A percentile compares a stretch with the other conserved stretches of the same genome.
phyloP scores from a whole-genome alignment of 2,797 vertebrate species.

The Mycteria americana region DNA sequence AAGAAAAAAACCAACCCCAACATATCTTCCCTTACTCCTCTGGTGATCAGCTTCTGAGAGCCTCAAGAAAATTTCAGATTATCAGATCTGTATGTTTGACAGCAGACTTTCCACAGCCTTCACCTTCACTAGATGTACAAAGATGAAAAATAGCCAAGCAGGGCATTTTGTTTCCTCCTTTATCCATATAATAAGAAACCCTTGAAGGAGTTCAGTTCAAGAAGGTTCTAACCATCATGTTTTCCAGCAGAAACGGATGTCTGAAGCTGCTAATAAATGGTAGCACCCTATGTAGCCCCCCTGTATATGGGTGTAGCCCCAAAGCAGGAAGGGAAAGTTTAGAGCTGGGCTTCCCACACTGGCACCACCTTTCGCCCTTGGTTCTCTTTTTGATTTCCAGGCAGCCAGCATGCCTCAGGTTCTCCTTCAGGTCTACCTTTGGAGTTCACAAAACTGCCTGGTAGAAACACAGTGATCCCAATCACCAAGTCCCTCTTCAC shows the following conservation, averaged over 20 bases:
- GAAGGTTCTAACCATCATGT: neutral
- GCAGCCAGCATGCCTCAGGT: neutral
- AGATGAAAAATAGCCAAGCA: neutral
- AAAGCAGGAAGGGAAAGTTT: neutral
- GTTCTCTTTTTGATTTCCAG: neutral
- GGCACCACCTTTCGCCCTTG: neutral
- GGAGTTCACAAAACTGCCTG: neutral
- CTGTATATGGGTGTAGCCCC: rapidly evolving
- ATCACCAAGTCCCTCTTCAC: neutral
- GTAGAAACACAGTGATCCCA: neutral
- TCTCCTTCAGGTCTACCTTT: neutral
- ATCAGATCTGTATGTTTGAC: neutral
- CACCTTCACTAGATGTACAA: neutral
- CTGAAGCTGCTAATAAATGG: neutral
- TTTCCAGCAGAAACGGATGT: neutral
- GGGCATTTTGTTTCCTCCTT: neutral
- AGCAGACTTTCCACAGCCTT: neutral
- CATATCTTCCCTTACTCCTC: neutral
- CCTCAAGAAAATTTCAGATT: neutral
- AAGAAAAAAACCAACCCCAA: neutral
- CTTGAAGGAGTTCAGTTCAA: neutral
- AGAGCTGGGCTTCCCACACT: neutral
- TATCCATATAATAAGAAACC: neutral
- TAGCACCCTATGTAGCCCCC: neutral
- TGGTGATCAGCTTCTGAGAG: neutral